Conservation (phyloP, 2,797 vertebrate species). For the Amniataba percoides region DNA sequence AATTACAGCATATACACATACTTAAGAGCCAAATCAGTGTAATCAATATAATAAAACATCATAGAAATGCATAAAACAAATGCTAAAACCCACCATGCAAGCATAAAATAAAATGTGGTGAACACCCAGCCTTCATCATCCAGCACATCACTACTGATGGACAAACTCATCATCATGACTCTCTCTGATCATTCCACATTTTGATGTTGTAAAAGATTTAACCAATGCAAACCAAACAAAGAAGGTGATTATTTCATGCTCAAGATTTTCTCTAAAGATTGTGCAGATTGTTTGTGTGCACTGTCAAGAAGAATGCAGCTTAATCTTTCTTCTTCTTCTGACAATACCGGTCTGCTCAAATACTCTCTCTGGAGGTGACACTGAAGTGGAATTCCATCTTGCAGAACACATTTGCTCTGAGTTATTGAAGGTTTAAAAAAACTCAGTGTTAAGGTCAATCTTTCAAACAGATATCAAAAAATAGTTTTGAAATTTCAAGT, state of each 20-base stretch:
- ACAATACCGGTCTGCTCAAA: slow-evolving; percentile 20
- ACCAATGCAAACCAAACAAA: not conserved
- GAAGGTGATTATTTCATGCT: not conserved
- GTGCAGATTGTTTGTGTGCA: not conserved
- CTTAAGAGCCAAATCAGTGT: not conserved
- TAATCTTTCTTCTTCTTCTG: slow-evolving; percentile 15
- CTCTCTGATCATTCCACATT: not conserved
- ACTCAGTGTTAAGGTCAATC: slow-evolving; percentile 22
- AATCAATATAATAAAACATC: not conserved
- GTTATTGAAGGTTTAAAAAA: slow-evolving; percentile 24
- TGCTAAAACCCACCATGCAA: not conserved
- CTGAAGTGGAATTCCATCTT: slow-evolving; percentile 27
- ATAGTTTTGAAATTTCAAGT: slow-evolving; percentile 17
- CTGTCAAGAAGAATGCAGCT: slow-evolving; percentile 10
- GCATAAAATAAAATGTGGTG: not conserved
- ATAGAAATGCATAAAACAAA: not conserved
- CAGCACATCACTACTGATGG: too few species aligned
- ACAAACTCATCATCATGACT: not conserved
- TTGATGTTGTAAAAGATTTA: not conserved
- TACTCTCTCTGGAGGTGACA: slow-evolving; percentile 18
- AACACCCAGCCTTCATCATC: not conserved
- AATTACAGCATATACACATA: not conserved
- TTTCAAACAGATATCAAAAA: slow-evolving; percentile 37
- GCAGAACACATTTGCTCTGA: slow-evolving; percentile 27
- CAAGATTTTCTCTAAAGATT: not conserved